These are phyloP conservation scores for Salpingus planirostris DNA, from an alignment of 2,888 invertebrate genomes.

Conservation along the genomic window DNA sequence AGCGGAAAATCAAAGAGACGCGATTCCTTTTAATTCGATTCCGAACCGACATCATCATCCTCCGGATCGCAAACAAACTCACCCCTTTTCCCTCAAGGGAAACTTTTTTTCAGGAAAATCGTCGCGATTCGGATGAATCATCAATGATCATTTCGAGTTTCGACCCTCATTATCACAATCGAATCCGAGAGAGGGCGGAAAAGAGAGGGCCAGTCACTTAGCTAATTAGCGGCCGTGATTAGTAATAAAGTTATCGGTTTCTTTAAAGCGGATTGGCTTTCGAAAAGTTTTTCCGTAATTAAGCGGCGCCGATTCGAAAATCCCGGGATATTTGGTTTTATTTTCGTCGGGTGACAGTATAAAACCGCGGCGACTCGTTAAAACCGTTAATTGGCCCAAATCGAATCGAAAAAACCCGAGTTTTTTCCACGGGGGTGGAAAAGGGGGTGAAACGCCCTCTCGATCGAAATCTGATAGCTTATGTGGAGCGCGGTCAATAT, in stretches of 20 bases:
- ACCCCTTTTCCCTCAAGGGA: neutral
- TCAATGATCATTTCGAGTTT: neutral
- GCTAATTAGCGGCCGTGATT: constrained; percentile 37
- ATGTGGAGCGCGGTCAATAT: constrained; percentile 22
- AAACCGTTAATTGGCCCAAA: no score
- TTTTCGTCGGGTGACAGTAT: no score
- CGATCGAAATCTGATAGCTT: no score
- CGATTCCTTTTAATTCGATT: neutral
- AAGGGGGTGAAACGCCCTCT: no score
- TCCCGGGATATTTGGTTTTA: no score
- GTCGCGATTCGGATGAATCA: no score
- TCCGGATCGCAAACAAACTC: neutral
- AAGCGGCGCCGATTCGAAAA: constrained; percentile 23
- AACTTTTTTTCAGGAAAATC: neutral
- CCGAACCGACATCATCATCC: neutral
- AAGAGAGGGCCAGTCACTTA: constrained; percentile 27
- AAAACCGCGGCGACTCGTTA: no score
- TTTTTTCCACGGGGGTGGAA: no score
- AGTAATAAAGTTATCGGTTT: constrained; percentile 37
- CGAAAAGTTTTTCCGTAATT: constrained; percentile 32
- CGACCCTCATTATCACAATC: neutral
- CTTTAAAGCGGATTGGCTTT: constrained; percentile 34
- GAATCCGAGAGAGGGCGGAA: constrained; percentile 6
- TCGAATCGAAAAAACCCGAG: no score
- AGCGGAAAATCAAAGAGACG: neutral